phyloP scores from a whole-genome alignment of 2,113 vertebrate species.

The Coreoperca whiteheadi region DNA sequence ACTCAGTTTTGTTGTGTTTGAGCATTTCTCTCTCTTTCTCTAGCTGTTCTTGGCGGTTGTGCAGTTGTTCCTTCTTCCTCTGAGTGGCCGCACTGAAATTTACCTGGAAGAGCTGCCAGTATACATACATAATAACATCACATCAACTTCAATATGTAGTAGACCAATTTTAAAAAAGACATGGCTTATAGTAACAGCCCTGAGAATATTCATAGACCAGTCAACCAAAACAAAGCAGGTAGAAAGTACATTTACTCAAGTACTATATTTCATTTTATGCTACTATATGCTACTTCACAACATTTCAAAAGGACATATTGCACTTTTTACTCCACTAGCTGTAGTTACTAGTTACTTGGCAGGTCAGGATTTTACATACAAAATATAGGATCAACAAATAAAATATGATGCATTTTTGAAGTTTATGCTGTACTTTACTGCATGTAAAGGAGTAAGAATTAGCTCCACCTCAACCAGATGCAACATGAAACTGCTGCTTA shows the following conservation, averaged over 20 bases:
- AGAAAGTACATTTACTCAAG: not conserved
- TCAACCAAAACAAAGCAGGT: not conserved
- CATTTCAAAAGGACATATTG: not conserved
- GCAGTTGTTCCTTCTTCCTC: conserved; percentile 70
- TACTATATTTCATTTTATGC: not conserved
- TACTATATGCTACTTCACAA: not conserved
- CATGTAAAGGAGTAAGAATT: not conserved
- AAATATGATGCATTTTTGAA: not conserved
- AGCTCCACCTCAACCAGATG: not conserved
- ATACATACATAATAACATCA: not conserved
- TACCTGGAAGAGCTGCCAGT: conserved; percentile 68
- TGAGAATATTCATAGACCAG: not conserved
- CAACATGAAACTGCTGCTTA: not conserved
- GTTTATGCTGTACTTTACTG: not conserved
- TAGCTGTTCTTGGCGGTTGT: conserved; percentile 76
- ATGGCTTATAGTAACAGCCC: not conserved
- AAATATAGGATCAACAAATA: not conserved
- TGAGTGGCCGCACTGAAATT: conserved; percentile 76
- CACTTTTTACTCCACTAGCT: not conserved
- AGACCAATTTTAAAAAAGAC: not conserved
- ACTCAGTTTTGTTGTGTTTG: conserved; percentile 79
- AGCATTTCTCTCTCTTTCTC: conserved; percentile 82
- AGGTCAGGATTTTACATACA: not conserved
- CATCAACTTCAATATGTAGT: not conserved
- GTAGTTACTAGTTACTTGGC: not conserved